phyloP scores from a whole-genome alignment of 2,113 vertebrate species.

The Rhinogobius similis region DNA sequence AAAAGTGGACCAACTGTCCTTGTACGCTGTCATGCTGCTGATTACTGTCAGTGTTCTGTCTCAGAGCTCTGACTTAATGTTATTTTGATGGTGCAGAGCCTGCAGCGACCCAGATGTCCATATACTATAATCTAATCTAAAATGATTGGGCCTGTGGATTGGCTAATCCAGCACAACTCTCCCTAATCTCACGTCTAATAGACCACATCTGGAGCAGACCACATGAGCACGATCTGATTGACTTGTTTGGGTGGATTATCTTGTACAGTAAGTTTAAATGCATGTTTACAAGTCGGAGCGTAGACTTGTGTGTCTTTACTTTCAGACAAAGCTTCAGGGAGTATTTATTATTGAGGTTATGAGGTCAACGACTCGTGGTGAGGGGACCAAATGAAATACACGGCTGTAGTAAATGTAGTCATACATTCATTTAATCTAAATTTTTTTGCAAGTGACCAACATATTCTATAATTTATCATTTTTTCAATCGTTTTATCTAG shows the following conservation, averaged over 20 bases:
- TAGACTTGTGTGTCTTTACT: conserved; percentile 22
- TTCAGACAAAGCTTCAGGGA: conserved; percentile 25
- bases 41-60: conserved; percentile 68
- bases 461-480: neutral
- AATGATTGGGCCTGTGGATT: conserved; percentile 64
- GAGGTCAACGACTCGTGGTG: conserved; percentile 5
- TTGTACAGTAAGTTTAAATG: conserved; percentile 48
- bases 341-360: neutral
- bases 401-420: no score
- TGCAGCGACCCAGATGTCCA: conserved; percentile 69
- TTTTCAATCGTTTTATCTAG: neutral
- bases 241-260: conserved; percentile 60
- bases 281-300: conserved; percentile 36
- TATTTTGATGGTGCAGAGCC: conserved; percentile 60
- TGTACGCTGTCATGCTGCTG: conserved; percentile 57
- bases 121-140: conserved; percentile 75
- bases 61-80: conserved; percentile 66
- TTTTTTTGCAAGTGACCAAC: no score
- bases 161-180: conserved; percentile 73
- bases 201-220: conserved; percentile 62
- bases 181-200: conserved; percentile 69
- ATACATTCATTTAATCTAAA: no score
- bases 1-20: conserved; percentile 60
- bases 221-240: conserved; percentile 54
- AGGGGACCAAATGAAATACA: neutral